Evolutionary conservation across 30 jellyfish, hydroid and myxozoan species (phyloP).

Genomic region (Hydra vulgaris): DNA sequence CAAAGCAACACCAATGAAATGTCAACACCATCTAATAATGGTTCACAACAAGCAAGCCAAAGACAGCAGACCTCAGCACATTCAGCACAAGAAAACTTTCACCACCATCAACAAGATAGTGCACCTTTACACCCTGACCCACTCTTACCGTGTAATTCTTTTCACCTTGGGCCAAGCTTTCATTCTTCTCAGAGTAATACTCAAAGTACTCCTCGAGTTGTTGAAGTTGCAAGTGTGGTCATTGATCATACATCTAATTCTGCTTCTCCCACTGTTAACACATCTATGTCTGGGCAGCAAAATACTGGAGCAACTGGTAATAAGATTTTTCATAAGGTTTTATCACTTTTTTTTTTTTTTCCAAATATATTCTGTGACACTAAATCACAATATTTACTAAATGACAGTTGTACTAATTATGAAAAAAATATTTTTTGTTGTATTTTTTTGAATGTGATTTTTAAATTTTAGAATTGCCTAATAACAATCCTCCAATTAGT

Average conservation of each 20-base stretch:
- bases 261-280: background rate
- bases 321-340: too few relatives aligned
- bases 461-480: background rate
- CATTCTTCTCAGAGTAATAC: slow-evolving; percentile 14
- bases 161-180: slow-evolving; percentile 93
- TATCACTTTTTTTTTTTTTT: too few relatives aligned
- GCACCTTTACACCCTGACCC: slow-evolving; percentile 63
- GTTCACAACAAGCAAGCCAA: background rate
- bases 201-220: slow-evolving; percentile 43
- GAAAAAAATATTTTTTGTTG: background rate
- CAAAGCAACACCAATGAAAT: background rate
- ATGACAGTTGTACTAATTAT: too few relatives aligned
- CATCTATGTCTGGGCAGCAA: background rate
- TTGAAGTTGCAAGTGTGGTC: slow-evolving; percentile 67
- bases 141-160: slow-evolving; percentile 81
- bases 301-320: background rate
- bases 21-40: background rate
- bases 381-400: too few relatives aligned
- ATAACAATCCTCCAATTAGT: background rate
- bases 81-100: slow-evolving; percentile 7
- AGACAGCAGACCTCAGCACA: background rate
- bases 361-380: too few relatives aligned
- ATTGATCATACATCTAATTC: slow-evolving; percentile 29
- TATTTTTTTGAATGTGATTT: background rate
- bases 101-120: slow-evolving; percentile 37